Evolutionary conservation across 2,888 invertebrate genomes (phyloP).

Genomic region (Campaea margaritaria): DNA sequence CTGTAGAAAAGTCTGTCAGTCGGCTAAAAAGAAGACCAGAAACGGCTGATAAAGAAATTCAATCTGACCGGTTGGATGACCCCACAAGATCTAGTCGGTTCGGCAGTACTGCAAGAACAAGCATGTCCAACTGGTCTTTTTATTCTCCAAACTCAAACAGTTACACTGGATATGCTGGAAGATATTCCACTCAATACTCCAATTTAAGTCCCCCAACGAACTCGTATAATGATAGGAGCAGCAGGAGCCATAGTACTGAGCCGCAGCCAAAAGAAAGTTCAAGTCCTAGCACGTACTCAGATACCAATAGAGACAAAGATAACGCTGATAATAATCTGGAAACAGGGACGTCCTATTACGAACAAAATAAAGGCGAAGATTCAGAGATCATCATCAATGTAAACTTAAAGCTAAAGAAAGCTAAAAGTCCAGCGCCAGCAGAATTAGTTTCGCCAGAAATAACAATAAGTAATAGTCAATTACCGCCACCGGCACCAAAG

Average conservation of each 20-base stretch:
- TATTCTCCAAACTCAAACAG: constrained; percentile 79
- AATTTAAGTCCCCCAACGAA: constrained; percentile 57
- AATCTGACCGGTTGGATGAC: constrained; percentile 90
- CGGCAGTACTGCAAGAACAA: constrained; percentile 84
- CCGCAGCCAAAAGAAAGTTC: constrained; percentile 62
- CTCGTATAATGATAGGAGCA: constrained; percentile 67
- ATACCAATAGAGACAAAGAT: constrained; percentile 52
- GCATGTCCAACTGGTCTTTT: constrained; percentile 87
- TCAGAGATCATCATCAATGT: constrained; percentile 78
- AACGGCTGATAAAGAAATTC: constrained; percentile 89
- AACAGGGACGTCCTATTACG: constrained; percentile 57
- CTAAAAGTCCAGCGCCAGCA: constrained; percentile 63
- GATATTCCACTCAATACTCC: constrained; percentile 79
- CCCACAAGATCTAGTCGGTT: constrained; percentile 88
- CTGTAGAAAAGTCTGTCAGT: constrained; percentile 88
- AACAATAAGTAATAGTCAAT: constrained; percentile 72
- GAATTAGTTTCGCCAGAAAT: constrained; percentile 76
- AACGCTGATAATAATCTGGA: constrained; percentile 56
- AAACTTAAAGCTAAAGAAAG: constrained; percentile 75
- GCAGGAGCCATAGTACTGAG: constrained; percentile 72
- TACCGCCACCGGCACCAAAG: constrained; percentile 83
- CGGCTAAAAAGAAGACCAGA: constrained; percentile 83
- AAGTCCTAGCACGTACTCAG: constrained; percentile 49
- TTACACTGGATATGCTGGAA: constrained; percentile 78
- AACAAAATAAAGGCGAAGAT: constrained; percentile 71